Percentiles rank a stretch among this genome's conserved stretches.
phyloP scores from a whole-genome alignment of 1,140 invertebrate genomes.

The Nilaparvata lugens region DNA sequence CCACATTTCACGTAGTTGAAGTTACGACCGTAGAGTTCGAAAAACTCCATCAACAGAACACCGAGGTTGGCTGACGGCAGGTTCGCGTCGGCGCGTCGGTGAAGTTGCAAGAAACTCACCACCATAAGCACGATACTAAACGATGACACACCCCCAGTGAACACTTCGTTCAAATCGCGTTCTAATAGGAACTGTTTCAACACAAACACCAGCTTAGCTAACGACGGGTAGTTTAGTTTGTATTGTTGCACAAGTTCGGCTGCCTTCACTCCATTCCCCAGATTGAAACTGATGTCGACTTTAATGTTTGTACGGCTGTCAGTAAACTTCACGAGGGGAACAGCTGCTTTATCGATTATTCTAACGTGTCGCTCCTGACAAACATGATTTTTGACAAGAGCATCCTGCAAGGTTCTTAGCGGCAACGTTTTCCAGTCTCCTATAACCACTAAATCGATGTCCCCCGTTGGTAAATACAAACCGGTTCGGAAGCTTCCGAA shows the following conservation, averaged over 20 bases:
- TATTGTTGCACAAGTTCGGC: conserved; percentile 88
- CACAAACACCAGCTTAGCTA: conserved; percentile 90
- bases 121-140: conserved; percentile 98
- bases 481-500: conserved; percentile 94
- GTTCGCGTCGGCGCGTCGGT: too few relatives aligned
- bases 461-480: conserved; percentile 89
- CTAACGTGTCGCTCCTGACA: conserved; percentile 81
- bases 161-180: conserved; percentile 97
- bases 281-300: conserved; percentile 98
- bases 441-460: conserved; percentile 95
- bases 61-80: too few relatives aligned
- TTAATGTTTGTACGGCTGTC: conserved; percentile 87
- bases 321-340: conserved; percentile 94
- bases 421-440: conserved; percentile 90
- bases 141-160: conserved; percentile 96
- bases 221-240: conserved; percentile 67
- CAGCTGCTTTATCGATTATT: conserved; percentile 93
- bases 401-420: conserved; percentile 79
- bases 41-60: too few relatives aligned
- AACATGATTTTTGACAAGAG: conserved; percentile 77
- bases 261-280: conserved; percentile 90
- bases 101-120: conserved; percentile 91
- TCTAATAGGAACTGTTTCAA: conserved; percentile 96
- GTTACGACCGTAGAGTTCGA: too few relatives aligned
- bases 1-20: too few relatives aligned